Evolutionary conservation across 2,797 vertebrate genomes (phyloP), one percentile per base, ranked within the genome.

Genomic region (Gambusia yucatana): DNA sequence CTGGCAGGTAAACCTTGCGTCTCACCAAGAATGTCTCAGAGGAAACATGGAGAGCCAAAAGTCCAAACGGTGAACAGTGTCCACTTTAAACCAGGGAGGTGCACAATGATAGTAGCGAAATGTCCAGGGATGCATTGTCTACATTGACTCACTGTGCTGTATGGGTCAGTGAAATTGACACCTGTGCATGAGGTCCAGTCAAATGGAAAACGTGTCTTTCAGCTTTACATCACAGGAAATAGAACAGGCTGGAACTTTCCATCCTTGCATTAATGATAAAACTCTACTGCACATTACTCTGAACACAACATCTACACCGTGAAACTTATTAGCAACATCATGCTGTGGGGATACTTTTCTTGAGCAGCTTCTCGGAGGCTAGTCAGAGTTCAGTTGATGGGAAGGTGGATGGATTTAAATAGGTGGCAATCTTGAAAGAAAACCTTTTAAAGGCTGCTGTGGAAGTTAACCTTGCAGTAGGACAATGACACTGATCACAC

Each of bases 61-160:
- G 77, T 82, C 79, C 72, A n/a, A 84, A 52, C 43, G 46, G 48
- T 72, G 33, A 80, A 33, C 75, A 50, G 79, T 76, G 65, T 85
- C 74, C 77, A 44, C 69, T 72, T 43, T 52, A 89, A 78, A 73
- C 75, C 75, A 47, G 44, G 78, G 78, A 82, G 48, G 4, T 69
- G 47, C 75, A 63, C 43, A 75, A 76, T 77, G 81, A 85, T 57
- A 69, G 81, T 75, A 22, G 57, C 69, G 47, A 72, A 81, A 82
- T 85, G 82, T 90, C 82, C 75, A 33, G 86, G 80, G 88, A 80
- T 87, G 75, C 79, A 89, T 87, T 88, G 78, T 84, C 61, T 84
- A 73, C 6, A 9, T 86, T 80, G 81, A 73, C 78, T 80, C 82
- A 65, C 78, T 87, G 77, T 71, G 86, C 82, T 77, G 61, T 81